A percentile compares a stretch with the other conserved stretches of the same genome.
Evolutionary conservation across 2,797 vertebrate genomes (phyloP).

Genomic region (Lithobates pipiens): DNA sequence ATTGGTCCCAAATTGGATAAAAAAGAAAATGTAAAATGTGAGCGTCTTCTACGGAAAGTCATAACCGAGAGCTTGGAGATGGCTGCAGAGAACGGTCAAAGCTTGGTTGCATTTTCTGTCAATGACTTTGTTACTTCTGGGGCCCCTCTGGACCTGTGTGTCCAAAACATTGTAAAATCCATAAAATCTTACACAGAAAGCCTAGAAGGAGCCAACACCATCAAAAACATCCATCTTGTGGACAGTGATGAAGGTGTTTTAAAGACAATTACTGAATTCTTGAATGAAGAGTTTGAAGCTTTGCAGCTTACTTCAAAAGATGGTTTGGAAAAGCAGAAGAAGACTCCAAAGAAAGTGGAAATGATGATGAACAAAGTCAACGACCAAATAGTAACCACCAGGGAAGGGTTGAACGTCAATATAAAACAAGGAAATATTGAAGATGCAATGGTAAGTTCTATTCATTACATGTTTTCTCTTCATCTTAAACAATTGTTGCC

Average conservation of each 20-base stretch:
- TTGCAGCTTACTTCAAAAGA: background rate
- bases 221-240: slow-evolving; percentile 73
- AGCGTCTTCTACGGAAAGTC: slow-evolving; percentile 64
- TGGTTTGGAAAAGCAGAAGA: background rate
- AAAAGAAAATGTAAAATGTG: accelerated
- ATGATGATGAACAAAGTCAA: background rate
- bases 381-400: slow-evolving; percentile 63
- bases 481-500: too few relatives aligned
- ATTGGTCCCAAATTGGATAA: slow-evolving; percentile 79
- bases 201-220: slow-evolving; percentile 57
- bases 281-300: slow-evolving; percentile 68
- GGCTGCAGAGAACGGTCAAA: slow-evolving; percentile 67
- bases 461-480: background rate
- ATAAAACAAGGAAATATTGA: slow-evolving; percentile 76
- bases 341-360: slow-evolving; percentile 66
- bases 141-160: slow-evolving; percentile 81
- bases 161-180: slow-evolving; percentile 74
- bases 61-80: slow-evolving; percentile 75
- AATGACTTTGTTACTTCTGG: slow-evolving; percentile 83
- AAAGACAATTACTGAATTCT: slow-evolving; percentile 67
- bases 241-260: slow-evolving; percentile 70
- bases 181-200: slow-evolving; percentile 75
- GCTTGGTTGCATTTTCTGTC: slow-evolving; percentile 82
- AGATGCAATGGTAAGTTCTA: slow-evolving; percentile 78
- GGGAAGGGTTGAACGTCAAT: slow-evolving; percentile 75